Percentiles rank a stretch among this genome's conserved stretches.
phyloP scores from a whole-genome alignment of 2,113 vertebrate species.

The Chloropsis hardwickii region DNA sequence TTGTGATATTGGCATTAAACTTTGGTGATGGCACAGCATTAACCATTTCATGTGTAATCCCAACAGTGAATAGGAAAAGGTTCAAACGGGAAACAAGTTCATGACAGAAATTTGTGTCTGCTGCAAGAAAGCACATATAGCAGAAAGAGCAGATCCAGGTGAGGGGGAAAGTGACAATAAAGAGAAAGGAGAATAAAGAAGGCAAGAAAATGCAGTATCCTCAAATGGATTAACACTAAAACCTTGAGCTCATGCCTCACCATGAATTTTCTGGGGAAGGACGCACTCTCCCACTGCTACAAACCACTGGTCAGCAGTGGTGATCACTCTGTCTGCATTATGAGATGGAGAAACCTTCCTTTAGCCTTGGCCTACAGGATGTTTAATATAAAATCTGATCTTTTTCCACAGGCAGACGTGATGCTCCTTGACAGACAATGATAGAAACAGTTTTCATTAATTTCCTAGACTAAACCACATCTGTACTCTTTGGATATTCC shows the following conservation, averaged over 20 bases:
- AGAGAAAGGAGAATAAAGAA: neutral
- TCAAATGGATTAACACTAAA: neutral
- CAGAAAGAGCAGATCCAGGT: neutral
- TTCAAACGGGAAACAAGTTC: neutral
- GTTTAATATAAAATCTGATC: neutral
- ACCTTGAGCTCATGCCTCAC: neutral
- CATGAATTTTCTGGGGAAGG: neutral
- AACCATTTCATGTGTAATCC: neutral
- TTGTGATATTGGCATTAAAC: neutral
- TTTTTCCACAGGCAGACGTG: neutral
- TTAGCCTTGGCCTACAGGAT: neutral
- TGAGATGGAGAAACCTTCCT: neutral
- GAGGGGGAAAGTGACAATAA: neutral
- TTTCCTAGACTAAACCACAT: neutral
- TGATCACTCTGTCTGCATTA: neutral
- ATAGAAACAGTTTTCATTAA: neutral
- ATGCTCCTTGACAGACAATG: neutral
- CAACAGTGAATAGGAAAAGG: neutral
- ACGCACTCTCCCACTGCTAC: neutral
- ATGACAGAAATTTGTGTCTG: neutral
- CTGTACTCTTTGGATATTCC: neutral
- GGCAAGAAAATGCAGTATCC: neutral
- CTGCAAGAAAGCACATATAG: neutral
- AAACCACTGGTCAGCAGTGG: neutral
- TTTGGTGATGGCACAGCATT: neutral